phyloP scores from a whole-genome alignment of 2,113 vertebrate genomes.

The Elaphurus davidianus region DNA sequence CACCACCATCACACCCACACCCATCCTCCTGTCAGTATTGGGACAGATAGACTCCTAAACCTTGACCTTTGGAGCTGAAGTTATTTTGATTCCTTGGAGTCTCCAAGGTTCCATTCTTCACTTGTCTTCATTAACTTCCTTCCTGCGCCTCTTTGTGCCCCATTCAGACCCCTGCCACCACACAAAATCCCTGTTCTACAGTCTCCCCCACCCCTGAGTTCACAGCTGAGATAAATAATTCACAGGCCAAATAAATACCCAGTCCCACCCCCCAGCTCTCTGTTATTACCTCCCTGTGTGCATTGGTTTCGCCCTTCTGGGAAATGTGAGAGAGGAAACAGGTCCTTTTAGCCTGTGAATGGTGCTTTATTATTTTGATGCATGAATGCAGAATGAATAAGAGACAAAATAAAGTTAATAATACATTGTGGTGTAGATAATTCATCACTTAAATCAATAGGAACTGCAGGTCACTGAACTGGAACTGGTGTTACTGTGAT shows the following conservation, averaged over 20 bases:
- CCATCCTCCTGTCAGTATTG: background rate
- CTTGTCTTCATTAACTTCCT: background rate
- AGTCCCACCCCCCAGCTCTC: background rate
- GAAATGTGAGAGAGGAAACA: constrained; percentile 49
- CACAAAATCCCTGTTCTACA: background rate
- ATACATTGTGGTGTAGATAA: constrained; percentile 73
- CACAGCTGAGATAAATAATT: constrained; percentile 46
- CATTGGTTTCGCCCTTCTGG: constrained; percentile 54
- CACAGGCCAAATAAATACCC: constrained; percentile 53
- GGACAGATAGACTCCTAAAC: background rate
- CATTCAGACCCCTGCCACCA: background rate
- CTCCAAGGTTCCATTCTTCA: background rate
- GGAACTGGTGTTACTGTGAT: constrained; percentile 71
- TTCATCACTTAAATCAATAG: constrained; percentile 76
- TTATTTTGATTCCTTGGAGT: background rate
- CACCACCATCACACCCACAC: background rate
- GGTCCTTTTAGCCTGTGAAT: constrained; percentile 49
- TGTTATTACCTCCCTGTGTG: constrained; percentile 46
- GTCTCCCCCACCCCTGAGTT: background rate
- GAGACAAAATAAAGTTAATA: constrained; percentile 79
- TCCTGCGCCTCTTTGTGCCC: background rate
- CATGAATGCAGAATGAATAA: constrained; percentile 73
- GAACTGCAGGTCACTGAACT: constrained; percentile 76
- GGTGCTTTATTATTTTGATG: constrained; percentile 72
- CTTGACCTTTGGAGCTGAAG: background rate